Percentiles rank a stretch among this genome's conserved stretches.
phyloP scores from a whole-genome alignment of 2,888 invertebrate genomes.

The Abrostola tripartita region DNA sequence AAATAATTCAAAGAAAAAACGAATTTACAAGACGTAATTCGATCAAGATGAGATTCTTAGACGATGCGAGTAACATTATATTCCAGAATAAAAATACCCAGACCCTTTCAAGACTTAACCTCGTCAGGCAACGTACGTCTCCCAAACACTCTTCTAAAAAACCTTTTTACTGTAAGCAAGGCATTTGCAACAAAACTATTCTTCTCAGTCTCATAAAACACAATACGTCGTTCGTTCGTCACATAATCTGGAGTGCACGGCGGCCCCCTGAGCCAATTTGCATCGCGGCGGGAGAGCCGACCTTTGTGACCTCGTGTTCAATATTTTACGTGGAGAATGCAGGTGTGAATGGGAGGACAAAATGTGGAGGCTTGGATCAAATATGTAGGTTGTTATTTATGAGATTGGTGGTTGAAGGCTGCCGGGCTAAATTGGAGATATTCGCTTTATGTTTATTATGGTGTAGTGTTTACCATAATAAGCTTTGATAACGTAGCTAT shows the following conservation, averaged over 20 bases:
- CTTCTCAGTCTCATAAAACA: slow-evolving; percentile 51
- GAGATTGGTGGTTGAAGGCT: slow-evolving; percentile 17
- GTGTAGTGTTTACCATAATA: slow-evolving; percentile 18
- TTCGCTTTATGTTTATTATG: slow-evolving; percentile 13
- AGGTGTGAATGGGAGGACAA: slow-evolving; percentile 55
- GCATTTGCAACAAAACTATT: slow-evolving; percentile 48
- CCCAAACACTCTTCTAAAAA: slow-evolving; percentile 22
- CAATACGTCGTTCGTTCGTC: slow-evolving; percentile 60
- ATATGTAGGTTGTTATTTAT: slow-evolving; percentile 44
- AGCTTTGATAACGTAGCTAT: slow-evolving; percentile 16
- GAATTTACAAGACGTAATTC: background rate
- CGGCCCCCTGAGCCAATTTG: slow-evolving; percentile 67
- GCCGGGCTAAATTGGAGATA: background rate
- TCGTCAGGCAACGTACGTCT: background rate
- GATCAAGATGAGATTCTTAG: slow-evolving; percentile 6
- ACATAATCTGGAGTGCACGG: slow-evolving; percentile 68
- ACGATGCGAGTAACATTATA: slow-evolving; percentile 5
- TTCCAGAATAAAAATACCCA: slow-evolving; percentile 2
- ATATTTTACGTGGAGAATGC: slow-evolving; percentile 66
- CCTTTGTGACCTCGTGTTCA: slow-evolving; percentile 59
- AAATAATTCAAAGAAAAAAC: background rate
- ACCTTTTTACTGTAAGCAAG: slow-evolving; percentile 21
- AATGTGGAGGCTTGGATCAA: slow-evolving; percentile 43
- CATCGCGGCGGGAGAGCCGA: slow-evolving; percentile 59
- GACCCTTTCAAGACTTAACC: slow-evolving; percentile 18